These are phyloP conservation scores for Premnoplex brunnescens DNA, from an alignment of 2,797 vertebrate species.

Conservation along the genomic window DNA sequence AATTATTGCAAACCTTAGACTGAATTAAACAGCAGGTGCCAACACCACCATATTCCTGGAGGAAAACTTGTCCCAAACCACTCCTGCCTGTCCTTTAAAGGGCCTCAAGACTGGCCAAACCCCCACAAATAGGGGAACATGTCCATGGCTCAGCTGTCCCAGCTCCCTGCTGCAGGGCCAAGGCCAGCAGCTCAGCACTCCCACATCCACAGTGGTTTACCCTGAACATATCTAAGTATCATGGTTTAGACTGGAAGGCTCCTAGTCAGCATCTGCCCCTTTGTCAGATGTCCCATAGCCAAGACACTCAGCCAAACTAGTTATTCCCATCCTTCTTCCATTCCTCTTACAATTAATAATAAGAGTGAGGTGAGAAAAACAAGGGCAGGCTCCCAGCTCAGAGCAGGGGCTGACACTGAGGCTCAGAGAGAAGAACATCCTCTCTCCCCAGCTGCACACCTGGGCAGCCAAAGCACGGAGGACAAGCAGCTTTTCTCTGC, in stretches of 20 bases:
- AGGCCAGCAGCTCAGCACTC: background rate
- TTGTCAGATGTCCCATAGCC: background rate
- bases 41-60: background rate
- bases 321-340: background rate
- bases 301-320: background rate
- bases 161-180: background rate
- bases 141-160: background rate
- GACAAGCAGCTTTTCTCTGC: conserved; percentile 13
- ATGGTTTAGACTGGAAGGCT: background rate
- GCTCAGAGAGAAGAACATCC: background rate
- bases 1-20: background rate
- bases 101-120: background rate
- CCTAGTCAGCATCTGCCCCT: background rate
- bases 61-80: background rate
- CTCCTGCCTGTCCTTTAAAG: background rate
- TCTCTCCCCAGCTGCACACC: background rate
- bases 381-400: background rate
- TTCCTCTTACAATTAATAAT: background rate
- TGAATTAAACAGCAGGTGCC: background rate
- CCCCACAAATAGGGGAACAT: background rate
- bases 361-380: background rate
- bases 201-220: background rate
- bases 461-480: background rate
- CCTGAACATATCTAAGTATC: background rate
- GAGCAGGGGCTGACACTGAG: background rate